Percentiles rank a stretch among this genome's conserved stretches.
These are phyloP conservation scores for Acanthococcus lagerstroemiae DNA, from an alignment of 2,888 invertebrate species.

Conservation along the genomic window DNA sequence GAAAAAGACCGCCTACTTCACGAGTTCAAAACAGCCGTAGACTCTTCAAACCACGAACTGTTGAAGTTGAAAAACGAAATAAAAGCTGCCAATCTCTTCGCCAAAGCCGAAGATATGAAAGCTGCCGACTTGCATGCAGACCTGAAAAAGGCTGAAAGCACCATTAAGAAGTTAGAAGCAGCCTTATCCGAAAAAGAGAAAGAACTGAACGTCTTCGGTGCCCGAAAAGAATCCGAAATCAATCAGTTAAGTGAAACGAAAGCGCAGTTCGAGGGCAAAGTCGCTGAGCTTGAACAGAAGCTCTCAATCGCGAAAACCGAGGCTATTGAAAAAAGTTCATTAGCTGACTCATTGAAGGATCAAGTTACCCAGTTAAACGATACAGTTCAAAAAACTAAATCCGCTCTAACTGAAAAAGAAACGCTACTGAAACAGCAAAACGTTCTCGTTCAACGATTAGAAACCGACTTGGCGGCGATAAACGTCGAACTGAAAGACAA, in stretches of 20 bases:
- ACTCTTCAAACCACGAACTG: slow-evolving; percentile 9
- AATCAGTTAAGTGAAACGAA: neutral
- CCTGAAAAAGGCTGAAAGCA: neutral
- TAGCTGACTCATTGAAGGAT: neutral
- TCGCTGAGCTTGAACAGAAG: neutral
- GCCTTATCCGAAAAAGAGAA: slow-evolving; percentile 9
- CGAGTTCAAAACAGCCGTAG: slow-evolving; percentile 2
- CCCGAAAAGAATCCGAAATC: slow-evolving; percentile 6
- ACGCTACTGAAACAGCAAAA: neutral
- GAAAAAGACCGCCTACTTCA: slow-evolving; percentile 7
- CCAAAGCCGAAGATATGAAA: neutral
- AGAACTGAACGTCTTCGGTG: slow-evolving; percentile 9
- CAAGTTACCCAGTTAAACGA: neutral
- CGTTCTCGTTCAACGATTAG: neutral
- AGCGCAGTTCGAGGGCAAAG: neutral
- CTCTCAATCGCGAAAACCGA: neutral
- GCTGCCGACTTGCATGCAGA: neutral
- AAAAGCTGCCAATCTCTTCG: neutral
- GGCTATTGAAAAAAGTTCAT: neutral
- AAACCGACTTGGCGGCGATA: neutral
- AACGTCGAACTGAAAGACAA: neutral
- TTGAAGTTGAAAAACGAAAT: slow-evolving; percentile 8
- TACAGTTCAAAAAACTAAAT: neutral
- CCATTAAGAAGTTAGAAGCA: slow-evolving; percentile 4
- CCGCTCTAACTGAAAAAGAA: neutral